Percentiles rank a stretch among this genome's conserved stretches.
Conservation (phyloP, 2,113 vertebrate species). For the Alectura lathami region DNA sequence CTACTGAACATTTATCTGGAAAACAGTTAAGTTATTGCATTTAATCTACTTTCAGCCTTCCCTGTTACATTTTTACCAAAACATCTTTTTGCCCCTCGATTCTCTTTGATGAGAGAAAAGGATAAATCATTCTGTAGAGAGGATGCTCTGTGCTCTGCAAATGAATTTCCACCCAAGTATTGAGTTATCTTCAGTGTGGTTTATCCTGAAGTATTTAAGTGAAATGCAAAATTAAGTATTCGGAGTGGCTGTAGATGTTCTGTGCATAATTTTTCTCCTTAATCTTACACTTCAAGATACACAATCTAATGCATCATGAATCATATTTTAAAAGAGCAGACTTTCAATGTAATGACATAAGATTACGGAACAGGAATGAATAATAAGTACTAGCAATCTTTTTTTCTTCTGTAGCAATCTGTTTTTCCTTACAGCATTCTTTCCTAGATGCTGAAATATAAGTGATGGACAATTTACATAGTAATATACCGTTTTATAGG, state of each 20-base stretch:
- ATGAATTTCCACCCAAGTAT: constrained; percentile 27
- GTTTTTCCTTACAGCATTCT: not conserved
- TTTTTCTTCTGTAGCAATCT: not conserved
- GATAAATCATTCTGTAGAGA: not conserved
- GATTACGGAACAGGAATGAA: constrained; percentile 25
- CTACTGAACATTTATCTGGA: not conserved
- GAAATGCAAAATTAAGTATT: constrained; percentile 64
- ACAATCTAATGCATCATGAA: constrained; percentile 33
- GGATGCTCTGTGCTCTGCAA: not conserved
- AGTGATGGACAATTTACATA: constrained; percentile 32
- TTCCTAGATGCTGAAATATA: not conserved
- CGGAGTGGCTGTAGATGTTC: not conserved
- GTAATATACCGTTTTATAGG: constrained; percentile 79
- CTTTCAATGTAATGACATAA: not conserved
- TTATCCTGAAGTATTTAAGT: constrained; percentile 52
- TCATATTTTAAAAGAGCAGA: constrained; percentile 48
- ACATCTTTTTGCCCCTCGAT: not conserved
- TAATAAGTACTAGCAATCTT: not conserved
- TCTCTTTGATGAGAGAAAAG: constrained; percentile 5
- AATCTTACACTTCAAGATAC: constrained; percentile 38
- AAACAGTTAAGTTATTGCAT: not conserved
- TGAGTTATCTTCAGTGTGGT: constrained; percentile 9
- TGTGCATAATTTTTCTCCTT: constrained; percentile 37
- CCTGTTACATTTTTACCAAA: not conserved
- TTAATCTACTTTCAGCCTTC: not conserved